phyloP scores from a whole-genome alignment of 1,140 invertebrate species.

The Aleiodes sp. region DNA sequence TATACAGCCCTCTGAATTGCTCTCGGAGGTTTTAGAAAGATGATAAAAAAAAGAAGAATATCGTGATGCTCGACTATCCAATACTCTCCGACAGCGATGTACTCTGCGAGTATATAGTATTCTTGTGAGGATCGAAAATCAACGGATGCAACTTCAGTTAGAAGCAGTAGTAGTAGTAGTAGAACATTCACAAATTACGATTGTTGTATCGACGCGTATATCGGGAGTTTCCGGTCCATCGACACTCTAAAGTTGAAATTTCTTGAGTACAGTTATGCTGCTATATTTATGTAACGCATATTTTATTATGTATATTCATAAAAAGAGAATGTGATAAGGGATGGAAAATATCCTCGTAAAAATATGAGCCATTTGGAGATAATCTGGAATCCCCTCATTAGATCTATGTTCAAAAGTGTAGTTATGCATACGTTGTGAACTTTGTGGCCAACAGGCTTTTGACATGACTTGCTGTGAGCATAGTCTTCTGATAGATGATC shows the following conservation, averaged over 20 bases:
- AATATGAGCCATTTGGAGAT: no score
- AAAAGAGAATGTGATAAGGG: no score
- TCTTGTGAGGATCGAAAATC: no score
- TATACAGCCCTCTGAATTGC: background rate
- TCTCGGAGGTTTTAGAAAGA: background rate
- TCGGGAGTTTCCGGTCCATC: constrained; percentile 31
- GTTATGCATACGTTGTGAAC: background rate
- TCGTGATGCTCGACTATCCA: background rate
- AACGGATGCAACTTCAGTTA: background rate
- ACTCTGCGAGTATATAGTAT: background rate
- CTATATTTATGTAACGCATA: constrained; percentile 13
- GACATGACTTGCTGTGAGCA: background rate
- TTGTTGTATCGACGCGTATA: constrained; percentile 25
- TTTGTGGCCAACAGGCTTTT: background rate
- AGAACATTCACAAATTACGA: constrained; percentile 26
- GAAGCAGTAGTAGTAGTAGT: no score
- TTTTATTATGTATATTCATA: background rate
- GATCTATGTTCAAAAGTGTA: background rate
- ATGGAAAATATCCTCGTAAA: no score
- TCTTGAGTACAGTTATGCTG: background rate
- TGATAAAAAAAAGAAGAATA: no score
- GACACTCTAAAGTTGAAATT: background rate
- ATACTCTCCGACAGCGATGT: background rate
- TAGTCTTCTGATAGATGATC: constrained; percentile 45
- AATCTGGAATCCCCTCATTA: background rate